phyloP scores from a whole-genome alignment of 2,888 invertebrate species.

The Palloptera scutellata region DNA sequence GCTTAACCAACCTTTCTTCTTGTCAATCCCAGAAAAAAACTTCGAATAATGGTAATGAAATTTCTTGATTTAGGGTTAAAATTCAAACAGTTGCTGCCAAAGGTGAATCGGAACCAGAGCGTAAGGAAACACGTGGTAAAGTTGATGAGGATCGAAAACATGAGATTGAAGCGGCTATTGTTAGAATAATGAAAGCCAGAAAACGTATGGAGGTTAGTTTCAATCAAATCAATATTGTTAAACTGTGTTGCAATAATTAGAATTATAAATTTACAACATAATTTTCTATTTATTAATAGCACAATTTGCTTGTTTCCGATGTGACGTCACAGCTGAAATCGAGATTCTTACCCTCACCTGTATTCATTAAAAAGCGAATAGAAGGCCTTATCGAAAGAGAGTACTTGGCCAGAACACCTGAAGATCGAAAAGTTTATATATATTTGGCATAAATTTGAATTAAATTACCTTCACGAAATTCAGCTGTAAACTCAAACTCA shows the following conservation, averaged over 20 bases:
- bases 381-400: constrained; percentile 99
- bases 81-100: constrained; percentile 94
- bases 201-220: constrained; percentile 83
- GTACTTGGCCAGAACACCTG: constrained; percentile 95
- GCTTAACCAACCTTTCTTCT: too few species aligned
- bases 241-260: neutral
- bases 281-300: constrained; percentile 66
- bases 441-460: constrained; percentile 82
- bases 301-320: constrained; percentile 94
- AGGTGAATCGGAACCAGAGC: constrained; percentile 98
- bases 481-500: constrained; percentile 5
- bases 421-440: constrained; percentile 96
- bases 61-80: constrained; percentile 74
- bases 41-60: neutral
- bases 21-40: constrained; percentile 12
- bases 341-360: constrained; percentile 97
- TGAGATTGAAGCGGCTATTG: constrained; percentile 99
- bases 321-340: constrained; percentile 97
- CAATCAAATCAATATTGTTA: neutral
- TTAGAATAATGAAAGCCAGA: constrained; percentile 96
- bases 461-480: neutral
- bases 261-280: neutral
- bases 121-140: constrained; percentile 96
- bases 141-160: constrained; percentile 99
- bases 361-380: constrained; percentile 98